Evolutionary conservation across 2,888 invertebrate genomes (phyloP).

Genomic region (Nebria salina): DNA sequence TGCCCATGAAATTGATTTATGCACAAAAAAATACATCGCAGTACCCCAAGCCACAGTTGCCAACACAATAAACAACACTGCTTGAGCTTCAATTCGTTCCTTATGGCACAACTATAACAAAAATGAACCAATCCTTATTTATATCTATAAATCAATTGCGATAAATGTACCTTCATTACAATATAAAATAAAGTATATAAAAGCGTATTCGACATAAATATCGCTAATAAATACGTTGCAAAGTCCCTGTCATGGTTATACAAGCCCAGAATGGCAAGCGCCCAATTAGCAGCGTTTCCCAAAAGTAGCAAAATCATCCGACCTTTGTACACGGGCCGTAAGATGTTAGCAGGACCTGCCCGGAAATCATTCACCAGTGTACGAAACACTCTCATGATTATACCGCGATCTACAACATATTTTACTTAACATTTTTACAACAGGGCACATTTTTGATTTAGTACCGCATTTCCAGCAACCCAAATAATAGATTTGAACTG

Average conservation of each 20-base stretch:
- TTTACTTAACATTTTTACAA: background rate
- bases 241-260: constrained; percentile 75
- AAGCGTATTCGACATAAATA: constrained; percentile 85
- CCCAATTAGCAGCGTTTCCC: constrained; percentile 73
- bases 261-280: constrained; percentile 73
- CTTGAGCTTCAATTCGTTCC: constrained; percentile 71
- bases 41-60: constrained; percentile 74
- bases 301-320: constrained; percentile 68
- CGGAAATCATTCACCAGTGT: constrained; percentile 59
- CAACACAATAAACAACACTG: constrained; percentile 71
- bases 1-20: constrained; percentile 76
- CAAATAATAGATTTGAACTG: constrained; percentile 79
- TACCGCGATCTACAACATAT: constrained; percentile 54
- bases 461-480: constrained; percentile 73
- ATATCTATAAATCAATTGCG: constrained; percentile 54
- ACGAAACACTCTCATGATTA: constrained; percentile 54
- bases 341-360: constrained; percentile 60
- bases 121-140: constrained; percentile 44
- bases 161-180: constrained; percentile 76
- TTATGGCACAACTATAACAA: constrained; percentile 67
- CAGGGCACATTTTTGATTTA: too few relatives aligned
- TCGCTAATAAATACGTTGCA: constrained; percentile 79
- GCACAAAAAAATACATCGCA: constrained; percentile 78
- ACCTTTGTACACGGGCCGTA: constrained; percentile 63
- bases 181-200: constrained; percentile 85